Conservation (phyloP, 2,888 invertebrate genomes). For the Hesperia comma region DNA sequence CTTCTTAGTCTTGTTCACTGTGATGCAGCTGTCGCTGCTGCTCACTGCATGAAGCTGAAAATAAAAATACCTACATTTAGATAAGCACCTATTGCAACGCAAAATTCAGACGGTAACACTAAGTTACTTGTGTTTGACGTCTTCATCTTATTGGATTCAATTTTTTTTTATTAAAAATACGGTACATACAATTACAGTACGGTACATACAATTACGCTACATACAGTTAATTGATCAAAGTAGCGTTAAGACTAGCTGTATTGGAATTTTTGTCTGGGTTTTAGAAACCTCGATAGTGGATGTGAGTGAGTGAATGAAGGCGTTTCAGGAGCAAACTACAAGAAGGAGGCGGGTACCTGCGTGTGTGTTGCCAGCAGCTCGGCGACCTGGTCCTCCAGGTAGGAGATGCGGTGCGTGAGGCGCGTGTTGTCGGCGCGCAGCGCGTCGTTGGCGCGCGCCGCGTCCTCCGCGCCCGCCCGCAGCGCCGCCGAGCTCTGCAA, state of each 20-base stretch:
- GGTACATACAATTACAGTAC: too few relatives aligned
- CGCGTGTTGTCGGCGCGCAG: constrained; percentile 91
- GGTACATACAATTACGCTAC: too few relatives aligned
- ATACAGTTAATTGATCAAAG: too few relatives aligned
- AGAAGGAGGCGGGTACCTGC: constrained; percentile 53
- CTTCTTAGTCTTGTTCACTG: constrained; percentile 84
- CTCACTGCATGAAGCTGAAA: constrained; percentile 69
- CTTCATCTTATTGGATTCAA: too few relatives aligned
- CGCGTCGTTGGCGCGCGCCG: constrained; percentile 85
- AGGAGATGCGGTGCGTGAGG: constrained; percentile 93
- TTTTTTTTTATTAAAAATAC: too few relatives aligned
- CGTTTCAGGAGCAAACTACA: background rate
- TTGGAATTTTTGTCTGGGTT: too few relatives aligned
- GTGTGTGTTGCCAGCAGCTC: constrained; percentile 81
- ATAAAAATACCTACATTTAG: constrained; percentile 18
- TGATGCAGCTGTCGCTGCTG: constrained; percentile 74
- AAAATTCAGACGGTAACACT: too few relatives aligned
- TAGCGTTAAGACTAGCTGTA: too few relatives aligned
- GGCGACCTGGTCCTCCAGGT: constrained; percentile 93
- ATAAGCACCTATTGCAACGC: background rate
- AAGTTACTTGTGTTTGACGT: too few relatives aligned
- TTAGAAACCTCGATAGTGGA: background rate
- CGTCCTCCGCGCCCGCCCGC: constrained; percentile 85
- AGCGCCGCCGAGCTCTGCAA: constrained; percentile 79
- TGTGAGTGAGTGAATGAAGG: too few relatives aligned